phyloP scores from a whole-genome alignment of 2,888 invertebrate species.

The Blastobasis adustella region DNA sequence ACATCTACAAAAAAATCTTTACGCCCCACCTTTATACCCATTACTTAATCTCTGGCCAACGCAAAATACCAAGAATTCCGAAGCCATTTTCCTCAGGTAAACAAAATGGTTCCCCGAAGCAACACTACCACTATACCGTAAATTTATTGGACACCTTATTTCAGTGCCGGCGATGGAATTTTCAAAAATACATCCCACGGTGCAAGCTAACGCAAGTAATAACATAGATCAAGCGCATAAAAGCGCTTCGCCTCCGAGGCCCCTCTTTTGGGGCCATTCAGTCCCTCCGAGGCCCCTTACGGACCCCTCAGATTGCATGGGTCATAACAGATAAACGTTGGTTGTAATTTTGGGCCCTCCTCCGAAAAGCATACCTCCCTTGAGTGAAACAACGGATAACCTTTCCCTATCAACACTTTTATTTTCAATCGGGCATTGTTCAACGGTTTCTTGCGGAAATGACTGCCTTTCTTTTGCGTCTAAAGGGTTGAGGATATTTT shows the following conservation, averaged over 20 bases:
- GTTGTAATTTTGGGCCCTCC: conserved; percentile 47
- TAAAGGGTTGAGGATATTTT: no score
- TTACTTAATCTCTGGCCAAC: not conserved
- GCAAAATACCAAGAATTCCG: not conserved
- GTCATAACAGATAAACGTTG: conserved; percentile 61
- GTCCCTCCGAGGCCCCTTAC: no score
- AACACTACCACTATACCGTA: not conserved
- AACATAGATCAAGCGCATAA: conserved; percentile 44
- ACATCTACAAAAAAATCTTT: no score
- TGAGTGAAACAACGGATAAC: not conserved
- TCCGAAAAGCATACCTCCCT: conserved; percentile 17
- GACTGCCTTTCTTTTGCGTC: no score
- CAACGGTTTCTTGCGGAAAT: no score
- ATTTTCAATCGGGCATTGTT: no score
- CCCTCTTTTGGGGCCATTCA: no score
- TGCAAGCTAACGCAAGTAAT: conserved; percentile 18
- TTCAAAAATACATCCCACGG: not conserved
- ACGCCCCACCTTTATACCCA: no score
- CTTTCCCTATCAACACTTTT: no score
- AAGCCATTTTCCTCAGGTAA: not conserved
- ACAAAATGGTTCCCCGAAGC: not conserved
- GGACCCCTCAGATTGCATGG: conserved; percentile 32
- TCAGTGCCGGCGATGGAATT: not conserved
- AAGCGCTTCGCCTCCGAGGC: conserved; percentile 31
- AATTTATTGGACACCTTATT: not conserved